These are phyloP conservation scores for Conomelus anceps DNA, from an alignment of 2,888 invertebrate genomes.

Conservation along the genomic window DNA sequence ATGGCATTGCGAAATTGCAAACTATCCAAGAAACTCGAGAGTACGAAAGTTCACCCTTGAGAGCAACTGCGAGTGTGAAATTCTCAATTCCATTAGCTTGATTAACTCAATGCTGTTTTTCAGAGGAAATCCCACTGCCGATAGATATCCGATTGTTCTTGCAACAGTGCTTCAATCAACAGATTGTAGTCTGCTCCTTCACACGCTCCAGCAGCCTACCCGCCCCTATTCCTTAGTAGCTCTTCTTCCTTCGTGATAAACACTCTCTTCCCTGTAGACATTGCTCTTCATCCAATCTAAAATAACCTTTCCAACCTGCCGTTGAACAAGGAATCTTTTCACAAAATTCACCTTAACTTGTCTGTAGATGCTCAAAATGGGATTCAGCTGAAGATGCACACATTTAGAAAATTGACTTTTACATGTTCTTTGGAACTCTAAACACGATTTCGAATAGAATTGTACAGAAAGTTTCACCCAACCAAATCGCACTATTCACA, in stretches of 20 bases:
- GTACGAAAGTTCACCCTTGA: not conserved
- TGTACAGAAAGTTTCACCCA: not conserved
- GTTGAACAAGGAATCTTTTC: not conserved
- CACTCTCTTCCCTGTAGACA: not conserved
- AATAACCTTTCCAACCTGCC: not conserved
- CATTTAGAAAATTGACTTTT: not conserved
- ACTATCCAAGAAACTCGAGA: not conserved
- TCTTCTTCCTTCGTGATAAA: not conserved
- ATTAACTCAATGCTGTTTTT: not conserved
- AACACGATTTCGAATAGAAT: not conserved
- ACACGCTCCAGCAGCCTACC: not conserved
- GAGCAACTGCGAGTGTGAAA: not conserved
- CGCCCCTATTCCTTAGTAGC: too few relatives aligned
- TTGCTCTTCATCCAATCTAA: not conserved
- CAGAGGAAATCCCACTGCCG: not conserved
- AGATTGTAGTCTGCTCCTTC: not conserved
- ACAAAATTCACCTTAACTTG: not conserved
- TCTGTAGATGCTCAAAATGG: too few relatives aligned
- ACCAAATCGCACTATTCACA: not conserved
- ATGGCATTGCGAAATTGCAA: not conserved
- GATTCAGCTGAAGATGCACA: not conserved
- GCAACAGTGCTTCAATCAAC: not conserved
- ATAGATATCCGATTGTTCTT: not conserved
- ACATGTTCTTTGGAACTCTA: not conserved
- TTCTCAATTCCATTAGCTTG: not conserved